Base-by-base conservation (phyloP, 2,797 vertebrate species). In the Danio choprae region DNA sequence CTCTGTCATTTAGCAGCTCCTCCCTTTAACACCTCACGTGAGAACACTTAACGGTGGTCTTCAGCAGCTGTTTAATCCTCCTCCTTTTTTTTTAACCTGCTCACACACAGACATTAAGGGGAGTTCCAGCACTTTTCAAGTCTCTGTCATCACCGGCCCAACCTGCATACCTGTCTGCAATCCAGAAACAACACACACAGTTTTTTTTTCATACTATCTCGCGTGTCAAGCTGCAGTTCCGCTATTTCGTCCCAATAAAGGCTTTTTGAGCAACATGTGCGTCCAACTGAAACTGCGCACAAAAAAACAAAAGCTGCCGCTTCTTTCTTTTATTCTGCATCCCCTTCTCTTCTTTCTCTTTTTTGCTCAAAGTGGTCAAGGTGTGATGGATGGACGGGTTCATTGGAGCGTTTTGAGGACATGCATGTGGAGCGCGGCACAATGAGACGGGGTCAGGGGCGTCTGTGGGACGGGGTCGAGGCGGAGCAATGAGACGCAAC, bases 361-460 rank as follows among this genome's bases (percentile, higher is more conserved):
- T 67, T 82, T 36, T 55, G 69, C 48, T 20, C 59, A 58, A 53
- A 80, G 59, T 80, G 78, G 64, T 59, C 77, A 78, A 48, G 74
- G 62, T 84, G 83, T 81, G 83, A 84, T 80, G 63, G 87, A 87
- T 84, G 86, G 79, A 85, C 59, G 81, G 89, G 88, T 74, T 87
- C 90, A 89, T 80, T 86, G 89, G 16, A 90, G 83, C 82, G 60
- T 75, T 72, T 70, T 41, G 70, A 74, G 71, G 82, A 90, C 87
- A 92, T 83, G 84, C 86, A 90, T 89, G 87, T 85, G 84, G 88
- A 88, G 86, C 87, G 85, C 89, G 78, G 88, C 84, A 92, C 90
- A 93, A 92, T 88, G 82, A 88, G 89, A 89, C 86, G 86, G 87
- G 86, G 90, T 87, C 86, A 87, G 79, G 85, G 88, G 86, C 87